Conservation (phyloP, 2,113 vertebrate genomes). For the Sardina pilchardus region DNA sequence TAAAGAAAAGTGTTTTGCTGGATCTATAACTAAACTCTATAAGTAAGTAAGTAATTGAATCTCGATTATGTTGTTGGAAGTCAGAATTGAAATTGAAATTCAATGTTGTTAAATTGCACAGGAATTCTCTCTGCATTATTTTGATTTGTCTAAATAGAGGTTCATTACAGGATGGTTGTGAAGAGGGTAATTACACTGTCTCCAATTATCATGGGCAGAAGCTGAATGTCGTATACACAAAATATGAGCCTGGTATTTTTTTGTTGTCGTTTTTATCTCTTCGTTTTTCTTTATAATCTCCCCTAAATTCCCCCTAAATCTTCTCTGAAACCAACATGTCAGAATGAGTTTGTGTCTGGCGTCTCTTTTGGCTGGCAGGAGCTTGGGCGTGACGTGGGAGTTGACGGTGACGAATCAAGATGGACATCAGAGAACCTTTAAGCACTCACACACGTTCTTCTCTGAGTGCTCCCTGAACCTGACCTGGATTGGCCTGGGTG, state of each 20-base stretch:
- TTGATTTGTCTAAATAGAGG: no score
- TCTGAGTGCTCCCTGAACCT: conserved; percentile 75
- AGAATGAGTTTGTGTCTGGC: conserved; percentile 25
- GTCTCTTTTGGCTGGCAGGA: conserved; percentile 48
- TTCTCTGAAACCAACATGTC: conserved; percentile 17
- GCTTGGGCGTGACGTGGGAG: conserved; percentile 70
- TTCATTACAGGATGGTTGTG: no score
- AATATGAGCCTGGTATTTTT: no score
- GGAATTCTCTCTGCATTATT: no score
- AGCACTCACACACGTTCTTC: conserved; percentile 68
- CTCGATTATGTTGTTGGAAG: no score
- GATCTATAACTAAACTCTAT: no score
- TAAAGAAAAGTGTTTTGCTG: no score
- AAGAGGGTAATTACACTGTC: neutral
- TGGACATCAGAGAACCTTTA: conserved; percentile 65
- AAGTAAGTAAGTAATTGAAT: no score
- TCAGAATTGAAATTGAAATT: no score
- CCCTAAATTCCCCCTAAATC: conserved; percentile 17
- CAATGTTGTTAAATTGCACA: no score
- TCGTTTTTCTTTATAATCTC: neutral
- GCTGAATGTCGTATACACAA: neutral
- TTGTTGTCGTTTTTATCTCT: no score
- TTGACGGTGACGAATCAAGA: conserved; percentile 73
- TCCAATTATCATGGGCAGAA: neutral
- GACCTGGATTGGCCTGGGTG: conserved; percentile 74